These are phyloP conservation scores for Micronycteris hirsuta DNA, from an alignment of 2,113 vertebrate genomes.

Conservation along the genomic window DNA sequence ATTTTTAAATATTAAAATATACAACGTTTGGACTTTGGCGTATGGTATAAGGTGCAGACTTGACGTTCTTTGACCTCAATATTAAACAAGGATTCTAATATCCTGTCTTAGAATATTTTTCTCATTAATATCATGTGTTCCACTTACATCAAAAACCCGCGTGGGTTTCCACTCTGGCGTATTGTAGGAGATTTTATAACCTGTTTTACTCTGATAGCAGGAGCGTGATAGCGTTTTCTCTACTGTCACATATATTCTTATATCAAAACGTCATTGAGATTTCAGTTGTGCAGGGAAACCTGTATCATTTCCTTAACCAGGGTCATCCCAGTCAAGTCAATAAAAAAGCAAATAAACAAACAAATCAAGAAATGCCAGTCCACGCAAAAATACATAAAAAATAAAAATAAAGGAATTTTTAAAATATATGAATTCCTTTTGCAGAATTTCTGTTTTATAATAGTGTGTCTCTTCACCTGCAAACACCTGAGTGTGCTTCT, in stretches of 20 bases:
- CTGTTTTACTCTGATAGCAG: not conserved
- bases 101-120: not conserved
- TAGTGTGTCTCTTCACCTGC: not conserved
- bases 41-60: not conserved
- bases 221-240: not conserved
- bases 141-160: rapidly evolving
- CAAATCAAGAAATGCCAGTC: no score
- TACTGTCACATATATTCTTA: rapidly evolving
- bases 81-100: not conserved
- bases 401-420: not conserved
- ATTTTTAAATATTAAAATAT: not conserved
- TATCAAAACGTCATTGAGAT: no score
- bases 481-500: rapidly evolving
- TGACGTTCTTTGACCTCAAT: not conserved
- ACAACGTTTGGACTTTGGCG: not conserved
- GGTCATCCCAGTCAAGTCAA: no score
- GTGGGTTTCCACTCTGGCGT: not conserved
- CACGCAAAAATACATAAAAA: no score
- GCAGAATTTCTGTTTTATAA: rapidly evolving
- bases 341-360: no score
- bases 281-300: not conserved
- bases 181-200: rapidly evolving
- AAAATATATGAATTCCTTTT: rapidly evolving
- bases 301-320: no score
- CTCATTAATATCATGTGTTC: rapidly evolving